Percentiles rank a stretch among this genome's conserved stretches.
phyloP scores from a whole-genome alignment of 2,113 vertebrate genomes.

The Vulpes lagopus region DNA sequence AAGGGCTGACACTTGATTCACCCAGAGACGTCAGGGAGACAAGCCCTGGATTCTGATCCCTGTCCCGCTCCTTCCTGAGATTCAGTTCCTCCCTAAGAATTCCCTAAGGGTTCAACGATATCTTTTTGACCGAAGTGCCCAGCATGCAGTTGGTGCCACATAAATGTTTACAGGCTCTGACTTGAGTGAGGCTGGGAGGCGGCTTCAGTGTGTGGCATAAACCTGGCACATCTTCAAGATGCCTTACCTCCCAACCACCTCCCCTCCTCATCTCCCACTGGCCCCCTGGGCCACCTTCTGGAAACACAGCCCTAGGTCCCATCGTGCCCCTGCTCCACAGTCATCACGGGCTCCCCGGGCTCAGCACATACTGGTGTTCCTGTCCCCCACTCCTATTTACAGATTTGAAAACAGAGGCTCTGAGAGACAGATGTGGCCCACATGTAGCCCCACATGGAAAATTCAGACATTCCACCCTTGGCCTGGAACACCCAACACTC shows the following conservation, averaged over 20 bases:
- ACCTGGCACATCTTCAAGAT: not conserved
- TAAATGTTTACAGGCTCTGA: not conserved
- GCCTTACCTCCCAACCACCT: not conserved
- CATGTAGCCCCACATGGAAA: not conserved
- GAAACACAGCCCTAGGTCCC: not conserved
- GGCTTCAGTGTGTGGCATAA: not conserved
- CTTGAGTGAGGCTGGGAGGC: not conserved
- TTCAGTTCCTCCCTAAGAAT: not conserved
- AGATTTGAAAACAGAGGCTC: not conserved
- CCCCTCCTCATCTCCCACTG: not conserved
- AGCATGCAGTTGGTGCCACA: not conserved
- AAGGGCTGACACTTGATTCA: not conserved
- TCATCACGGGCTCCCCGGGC: fast-evolving
- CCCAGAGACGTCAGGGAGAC: not conserved
- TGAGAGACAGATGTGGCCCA: not conserved
- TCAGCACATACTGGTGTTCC: fast-evolving
- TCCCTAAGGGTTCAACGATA: not conserved
- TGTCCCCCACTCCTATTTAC: not conserved
- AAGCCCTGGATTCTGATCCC: not conserved
- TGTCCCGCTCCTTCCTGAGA: not conserved
- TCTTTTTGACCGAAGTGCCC: not conserved
- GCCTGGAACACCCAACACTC: not conserved
- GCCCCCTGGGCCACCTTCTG: not conserved
- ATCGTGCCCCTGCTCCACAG: not conserved
- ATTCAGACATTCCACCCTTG: not conserved